phyloP scores from a whole-genome alignment of 2,888 invertebrate species.

The Ochlodes sylvanus region DNA sequence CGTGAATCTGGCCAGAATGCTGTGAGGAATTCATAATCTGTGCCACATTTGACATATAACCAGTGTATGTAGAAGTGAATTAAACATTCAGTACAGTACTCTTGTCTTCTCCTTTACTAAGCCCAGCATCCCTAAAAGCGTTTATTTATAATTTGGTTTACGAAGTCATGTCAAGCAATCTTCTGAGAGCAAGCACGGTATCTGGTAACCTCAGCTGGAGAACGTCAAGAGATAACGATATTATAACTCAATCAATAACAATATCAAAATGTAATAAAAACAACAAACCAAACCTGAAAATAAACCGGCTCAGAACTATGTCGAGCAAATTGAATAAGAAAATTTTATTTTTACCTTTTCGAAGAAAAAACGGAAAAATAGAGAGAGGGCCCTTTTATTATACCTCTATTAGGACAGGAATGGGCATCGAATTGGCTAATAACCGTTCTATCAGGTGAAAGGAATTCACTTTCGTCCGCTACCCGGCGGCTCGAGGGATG shows the following conservation, averaged over 20 bases:
- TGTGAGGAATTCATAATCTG: conserved; percentile 20
- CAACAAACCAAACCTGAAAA: conserved; percentile 31
- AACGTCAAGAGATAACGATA: not conserved
- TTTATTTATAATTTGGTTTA: no score
- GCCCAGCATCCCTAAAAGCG: no score
- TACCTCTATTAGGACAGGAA: conserved; percentile 82
- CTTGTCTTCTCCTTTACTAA: no score
- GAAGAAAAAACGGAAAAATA: conserved; percentile 73
- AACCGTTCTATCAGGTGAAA: conserved; percentile 84
- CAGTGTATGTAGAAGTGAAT: no score
- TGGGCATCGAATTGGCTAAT: conserved; percentile 82
- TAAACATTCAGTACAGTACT: no score
- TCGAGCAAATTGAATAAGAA: conserved; percentile 76
- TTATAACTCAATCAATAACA: conserved; percentile 10
- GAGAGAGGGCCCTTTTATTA: conserved; percentile 78
- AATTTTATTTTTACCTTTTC: conserved; percentile 71
- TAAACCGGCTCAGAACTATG: conserved; percentile 42
- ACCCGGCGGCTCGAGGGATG: conserved; percentile 56
- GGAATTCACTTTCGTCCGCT: conserved; percentile 77
- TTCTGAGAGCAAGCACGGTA: no score
- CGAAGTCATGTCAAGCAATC: no score
- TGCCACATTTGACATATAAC: conserved; percentile 11
- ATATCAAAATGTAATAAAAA: conserved; percentile 28
- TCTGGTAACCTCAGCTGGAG: no score
- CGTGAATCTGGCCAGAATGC: conserved; percentile 17